phyloP scores from a whole-genome alignment of 2,888 invertebrate species.

The Folsomia candida region DNA sequence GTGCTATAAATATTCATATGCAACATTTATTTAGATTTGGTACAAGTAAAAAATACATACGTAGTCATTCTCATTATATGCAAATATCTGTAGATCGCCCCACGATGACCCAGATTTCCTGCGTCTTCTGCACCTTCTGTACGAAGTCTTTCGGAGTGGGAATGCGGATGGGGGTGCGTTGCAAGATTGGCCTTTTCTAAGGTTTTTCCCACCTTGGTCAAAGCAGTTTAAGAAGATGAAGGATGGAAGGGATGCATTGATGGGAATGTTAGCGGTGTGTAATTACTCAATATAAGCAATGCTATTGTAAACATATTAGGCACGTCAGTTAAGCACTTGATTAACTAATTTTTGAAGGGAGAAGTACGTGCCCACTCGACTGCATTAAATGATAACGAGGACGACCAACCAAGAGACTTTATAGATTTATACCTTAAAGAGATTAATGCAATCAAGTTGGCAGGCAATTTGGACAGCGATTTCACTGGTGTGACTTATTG shows the following conservation, averaged over 20 bases:
- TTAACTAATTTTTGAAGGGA: too few species aligned
- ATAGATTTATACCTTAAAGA: conserved; percentile 50
- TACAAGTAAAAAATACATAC: too few species aligned
- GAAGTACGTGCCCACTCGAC: not conserved
- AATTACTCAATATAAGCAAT: not conserved
- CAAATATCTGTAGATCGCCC: not conserved
- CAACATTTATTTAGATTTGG: too few species aligned
- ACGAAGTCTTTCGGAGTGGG: conserved; percentile 29
- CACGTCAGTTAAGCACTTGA: not conserved
- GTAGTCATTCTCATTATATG: too few species aligned
- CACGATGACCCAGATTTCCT: conserved; percentile 46
- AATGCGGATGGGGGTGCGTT: conserved; percentile 18
- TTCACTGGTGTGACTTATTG: too few species aligned
- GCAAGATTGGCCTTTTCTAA: conserved; percentile 30
- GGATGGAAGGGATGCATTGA: conserved; percentile 7
- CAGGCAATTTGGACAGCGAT: conserved; percentile 23
- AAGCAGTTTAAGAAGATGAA: conserved; percentile 15
- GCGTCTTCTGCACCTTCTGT: conserved; percentile 21
- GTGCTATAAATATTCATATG: too few species aligned
- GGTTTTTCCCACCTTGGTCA: conserved; percentile 39
- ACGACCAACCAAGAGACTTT: conserved; percentile 40
- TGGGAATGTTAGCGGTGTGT: conserved; percentile 22
- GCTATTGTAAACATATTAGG: not conserved
- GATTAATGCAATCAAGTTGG: conserved; percentile 33
- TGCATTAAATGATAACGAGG: not conserved